Evolutionary conservation across 2,113 vertebrate species (phyloP), one percentile per base, ranked within the genome.

Genomic region (Ailurus styani): DNA sequence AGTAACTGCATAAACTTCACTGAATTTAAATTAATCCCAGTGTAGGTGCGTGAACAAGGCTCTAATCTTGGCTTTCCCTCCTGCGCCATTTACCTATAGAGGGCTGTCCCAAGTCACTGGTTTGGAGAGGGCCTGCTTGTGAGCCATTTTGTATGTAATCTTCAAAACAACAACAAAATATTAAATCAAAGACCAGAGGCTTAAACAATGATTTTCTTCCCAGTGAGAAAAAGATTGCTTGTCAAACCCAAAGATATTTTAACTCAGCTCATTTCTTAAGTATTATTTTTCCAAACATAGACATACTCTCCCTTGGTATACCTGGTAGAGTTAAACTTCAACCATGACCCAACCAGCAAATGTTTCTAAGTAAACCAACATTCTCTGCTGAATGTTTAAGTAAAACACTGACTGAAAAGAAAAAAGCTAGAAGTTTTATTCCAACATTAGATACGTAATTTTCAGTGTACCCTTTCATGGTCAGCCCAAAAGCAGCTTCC

Each of bases 331-430:
- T 62, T 91, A 78, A 95, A 96, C 40, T 66, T 87, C 88, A 89
- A 31, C 40, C 29, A 86, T 52, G 13, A 75, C 21, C 60, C 37
- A 64, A 82, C 23, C 13, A 66, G 7, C 42, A 85, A 81, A 94
- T 54, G 25, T 64, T 82, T 95, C 73, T 60, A 18, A 86, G 29
- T 52, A 95, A 96, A 90, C 18, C 25, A 70, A 66, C 23, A n/a
- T 96, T 85, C 55, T 73, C 60, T 91, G n/a, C 47, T 83, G 60
- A 96, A 82, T 17, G 37, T 20, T 73, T 87, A 73, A 66, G 11
- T 83, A 83, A 89, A 89, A 95, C 54, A 45, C 6, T 11, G 25
- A 96, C 6, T 64, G 45, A 91, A 86, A 95, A 94, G 7, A 97
- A 93, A 57, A 18, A 86, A 93, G 72, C 4, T 50, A 17, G 18